Percentiles rank a stretch among this genome's conserved stretches.
These are phyloP conservation scores for Thunnus albacares DNA, from an alignment of 2,797 vertebrate species.

Conservation along the genomic window DNA sequence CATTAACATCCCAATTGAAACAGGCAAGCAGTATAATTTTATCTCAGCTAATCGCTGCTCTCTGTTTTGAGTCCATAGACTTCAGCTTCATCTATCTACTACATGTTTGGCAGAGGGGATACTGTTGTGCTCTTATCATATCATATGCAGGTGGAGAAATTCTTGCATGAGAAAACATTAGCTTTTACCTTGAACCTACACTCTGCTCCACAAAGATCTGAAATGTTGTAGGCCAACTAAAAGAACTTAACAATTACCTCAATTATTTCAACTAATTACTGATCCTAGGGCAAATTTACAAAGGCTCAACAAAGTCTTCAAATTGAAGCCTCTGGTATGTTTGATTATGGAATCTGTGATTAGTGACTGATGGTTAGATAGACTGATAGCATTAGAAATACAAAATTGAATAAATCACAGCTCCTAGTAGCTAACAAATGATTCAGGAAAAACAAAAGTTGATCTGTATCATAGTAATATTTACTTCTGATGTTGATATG, in stretches of 20 bases:
- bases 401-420: conserved; percentile 4
- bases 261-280: neutral
- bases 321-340: neutral
- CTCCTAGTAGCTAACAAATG: neutral
- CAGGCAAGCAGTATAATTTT: neutral
- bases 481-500: conserved; percentile 2
- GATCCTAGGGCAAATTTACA: neutral
- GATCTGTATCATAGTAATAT: conserved; percentile 7
- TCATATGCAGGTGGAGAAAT: neutral
- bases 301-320: neutral
- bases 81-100: neutral
- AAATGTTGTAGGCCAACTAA: too few relatives aligned
- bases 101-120: neutral
- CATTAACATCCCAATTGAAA: neutral
- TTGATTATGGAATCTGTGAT: conserved; percentile 1
- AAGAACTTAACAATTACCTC: too few relatives aligned
- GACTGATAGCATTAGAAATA: conserved; percentile 7
- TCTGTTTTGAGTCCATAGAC: neutral
- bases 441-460: conserved; percentile 4
- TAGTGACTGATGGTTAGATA: neutral
- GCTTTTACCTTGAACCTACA: neutral
- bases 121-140: neutral
- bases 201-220: neutral
- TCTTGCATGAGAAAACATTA: neutral
- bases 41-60: conserved; percentile 5